Percentiles rank a stretch among this genome's conserved stretches.
Conservation (phyloP, 2,888 invertebrate genomes). For the Orthonevra nobilis region DNA sequence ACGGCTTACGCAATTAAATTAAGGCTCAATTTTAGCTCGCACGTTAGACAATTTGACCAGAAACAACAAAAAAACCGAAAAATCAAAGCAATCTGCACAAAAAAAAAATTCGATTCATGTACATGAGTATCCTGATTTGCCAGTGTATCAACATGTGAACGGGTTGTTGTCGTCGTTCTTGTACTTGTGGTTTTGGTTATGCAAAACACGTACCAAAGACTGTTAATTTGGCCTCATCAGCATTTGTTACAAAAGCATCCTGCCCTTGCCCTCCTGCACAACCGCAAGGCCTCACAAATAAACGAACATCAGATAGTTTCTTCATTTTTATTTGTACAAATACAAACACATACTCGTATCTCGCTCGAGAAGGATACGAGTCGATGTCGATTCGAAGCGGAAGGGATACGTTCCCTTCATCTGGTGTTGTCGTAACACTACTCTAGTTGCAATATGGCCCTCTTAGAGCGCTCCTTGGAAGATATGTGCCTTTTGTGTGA, state of each 20-base stretch:
- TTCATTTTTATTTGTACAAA: conserved; percentile 28
- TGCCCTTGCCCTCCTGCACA: not conserved
- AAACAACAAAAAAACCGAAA: not conserved
- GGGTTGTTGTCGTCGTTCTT: conserved; percentile 46
- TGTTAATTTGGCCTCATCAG: conserved; percentile 72
- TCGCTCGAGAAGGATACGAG: not conserved
- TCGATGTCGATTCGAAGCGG: conserved; percentile 44
- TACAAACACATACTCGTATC: not conserved
- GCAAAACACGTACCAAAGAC: conserved; percentile 71
- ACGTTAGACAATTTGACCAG: not conserved
- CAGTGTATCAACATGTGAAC: conserved; percentile 64
- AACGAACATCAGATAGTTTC: conserved; percentile 57
- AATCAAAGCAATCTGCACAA: not conserved
- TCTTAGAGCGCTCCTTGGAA: conserved; percentile 29
- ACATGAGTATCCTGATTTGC: conserved; percentile 48
- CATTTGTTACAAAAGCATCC: conserved; percentile 61
- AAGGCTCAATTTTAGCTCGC: too few relatives aligned
- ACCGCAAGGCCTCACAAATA: conserved; percentile 45
- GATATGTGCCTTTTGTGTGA: conserved; percentile 18
- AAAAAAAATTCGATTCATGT: conserved; percentile 14
- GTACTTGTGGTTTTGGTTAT: conserved; percentile 69
- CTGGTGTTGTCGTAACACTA: conserved; percentile 28
- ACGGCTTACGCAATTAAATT: too few relatives aligned
- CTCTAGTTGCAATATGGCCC: conserved; percentile 51
- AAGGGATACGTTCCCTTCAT: conserved; percentile 40